Conservation (phyloP, 2,888 invertebrate genomes). For the Noctua janthina region DNA sequence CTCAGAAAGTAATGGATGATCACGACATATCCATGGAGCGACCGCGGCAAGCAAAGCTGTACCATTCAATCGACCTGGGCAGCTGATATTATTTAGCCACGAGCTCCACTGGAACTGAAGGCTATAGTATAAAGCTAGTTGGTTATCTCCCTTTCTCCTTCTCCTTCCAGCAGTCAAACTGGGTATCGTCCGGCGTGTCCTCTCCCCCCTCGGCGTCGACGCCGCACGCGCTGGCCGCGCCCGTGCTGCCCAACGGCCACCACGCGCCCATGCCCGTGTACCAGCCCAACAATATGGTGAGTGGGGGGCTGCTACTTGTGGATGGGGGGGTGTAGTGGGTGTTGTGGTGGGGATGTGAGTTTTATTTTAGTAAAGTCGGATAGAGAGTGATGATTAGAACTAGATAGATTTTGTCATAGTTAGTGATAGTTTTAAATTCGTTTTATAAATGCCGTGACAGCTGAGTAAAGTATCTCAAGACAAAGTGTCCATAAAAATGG, state of each 20-base stretch:
- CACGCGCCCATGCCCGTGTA: constrained; percentile 86
- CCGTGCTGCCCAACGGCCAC: constrained; percentile 89
- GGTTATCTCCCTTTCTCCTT: neutral
- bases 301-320: constrained; percentile 44
- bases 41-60: no score
- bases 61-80: no score
- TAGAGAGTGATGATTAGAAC: neutral
- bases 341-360: constrained; percentile 9
- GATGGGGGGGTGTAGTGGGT: neutral
- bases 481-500: neutral
- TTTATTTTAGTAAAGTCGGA: neutral
- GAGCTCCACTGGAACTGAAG: no score
- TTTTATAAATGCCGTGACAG: neutral
- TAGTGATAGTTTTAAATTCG: neutral
- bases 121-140: no score
- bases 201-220: constrained; percentile 89
- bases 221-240: constrained; percentile 83
- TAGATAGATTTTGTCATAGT: neutral
- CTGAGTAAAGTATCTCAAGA: neutral
- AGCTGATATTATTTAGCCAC: no score
- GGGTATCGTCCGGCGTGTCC: constrained; percentile 90
- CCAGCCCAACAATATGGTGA: constrained; percentile 90
- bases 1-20: no score
- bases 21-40: no score
- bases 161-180: constrained; percentile 80